Evolutionary conservation across 2,113 vertebrate species (phyloP), one percentile per base, ranked within the genome.

Genomic region (Brachyhypopomus gauderio): DNA sequence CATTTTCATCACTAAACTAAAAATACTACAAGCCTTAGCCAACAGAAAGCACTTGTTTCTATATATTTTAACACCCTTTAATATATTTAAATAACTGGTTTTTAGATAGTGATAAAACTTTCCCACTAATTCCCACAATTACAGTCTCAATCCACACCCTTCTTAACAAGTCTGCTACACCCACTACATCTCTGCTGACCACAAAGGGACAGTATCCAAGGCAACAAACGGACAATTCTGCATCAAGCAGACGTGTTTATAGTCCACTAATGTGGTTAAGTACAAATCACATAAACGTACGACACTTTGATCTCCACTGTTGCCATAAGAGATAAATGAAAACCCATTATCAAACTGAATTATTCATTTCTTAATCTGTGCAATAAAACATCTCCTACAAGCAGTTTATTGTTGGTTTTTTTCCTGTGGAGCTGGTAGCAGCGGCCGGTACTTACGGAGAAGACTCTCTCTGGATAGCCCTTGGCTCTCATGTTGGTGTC

Each of bases 401-500:
- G 59, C 36, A 48, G 14, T 45, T 79, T 67, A 11, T 23, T 30
- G 30, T 30, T 52, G 2, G 16, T 56, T 19, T 64, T 59, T 73
- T 27, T 23, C 73, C 58, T 14, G 67, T 55, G 22, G 36, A 66
- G 4, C 3, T 8, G 58, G 23, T 75, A 25, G 12, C n/a, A 25
- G 23, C 67, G 19, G 30, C 30, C 9, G 34, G 12, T 56, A 83
- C 96, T 95, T 86, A 98, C 98, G 25, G 97, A 97, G 92, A 98
- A 99, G 81, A 99, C 97, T 80, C 96, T 94, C 88, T 99, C 98
- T 0, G 97, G 97, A 83, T 97, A 96, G 9, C 97, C 97, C 88
- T 98, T 99, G 83, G 97, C 98, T 77, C 97, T 91, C 97, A 99
- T 98, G 93, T 98, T 99, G 90, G 96, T 98, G 90, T 99, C 98